Evolutionary conservation across 2,797 vertebrate species (phyloP).

Genomic region (Enteromius argenteus): DNA sequence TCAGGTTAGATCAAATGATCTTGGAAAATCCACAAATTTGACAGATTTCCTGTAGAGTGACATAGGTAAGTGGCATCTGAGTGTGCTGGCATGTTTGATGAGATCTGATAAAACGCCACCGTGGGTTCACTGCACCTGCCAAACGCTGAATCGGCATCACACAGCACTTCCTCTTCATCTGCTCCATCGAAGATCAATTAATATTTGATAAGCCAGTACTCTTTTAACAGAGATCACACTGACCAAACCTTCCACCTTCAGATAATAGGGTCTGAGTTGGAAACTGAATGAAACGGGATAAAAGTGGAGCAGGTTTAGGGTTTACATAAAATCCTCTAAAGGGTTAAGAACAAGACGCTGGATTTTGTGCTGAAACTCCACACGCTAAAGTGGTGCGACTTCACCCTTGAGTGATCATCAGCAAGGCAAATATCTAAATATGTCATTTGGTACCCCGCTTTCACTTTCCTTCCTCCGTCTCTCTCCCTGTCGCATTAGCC

Average conservation of each 20-base stretch:
- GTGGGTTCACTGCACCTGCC: slow-evolving; percentile 5
- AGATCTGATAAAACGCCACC: slow-evolving; percentile 37
- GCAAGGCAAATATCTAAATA: slow-evolving; percentile 20
- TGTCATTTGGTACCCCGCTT: slow-evolving; percentile 12
- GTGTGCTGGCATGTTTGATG: slow-evolving; percentile 52
- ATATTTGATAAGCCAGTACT: slow-evolving; percentile 78
- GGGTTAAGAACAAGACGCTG: background rate
- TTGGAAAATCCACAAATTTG: background rate
- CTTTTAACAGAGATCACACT: slow-evolving; percentile 73
- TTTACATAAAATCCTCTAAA: slow-evolving; percentile 13
- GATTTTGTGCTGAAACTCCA: background rate
- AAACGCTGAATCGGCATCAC: slow-evolving; percentile 71
- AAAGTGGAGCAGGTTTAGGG: background rate
- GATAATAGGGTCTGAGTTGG: background rate
- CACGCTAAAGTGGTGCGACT: background rate
- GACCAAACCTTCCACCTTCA: slow-evolving; percentile 5
- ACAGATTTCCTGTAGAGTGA: background rate
- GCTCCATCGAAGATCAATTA: slow-evolving; percentile 63
- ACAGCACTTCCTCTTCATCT: slow-evolving; percentile 69
- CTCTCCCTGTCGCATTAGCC: slow-evolving; percentile 48
- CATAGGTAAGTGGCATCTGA: slow-evolving; percentile 50
- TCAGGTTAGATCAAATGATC: background rate
- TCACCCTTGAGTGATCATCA: slow-evolving; percentile 4
- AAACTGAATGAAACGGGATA: background rate
- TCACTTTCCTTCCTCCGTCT: slow-evolving; percentile 30